Percentiles rank a stretch among this genome's conserved stretches.
These are phyloP conservation scores for Philonicus albiceps DNA, from an alignment of 2,888 invertebrate genomes.

Conservation along the genomic window DNA sequence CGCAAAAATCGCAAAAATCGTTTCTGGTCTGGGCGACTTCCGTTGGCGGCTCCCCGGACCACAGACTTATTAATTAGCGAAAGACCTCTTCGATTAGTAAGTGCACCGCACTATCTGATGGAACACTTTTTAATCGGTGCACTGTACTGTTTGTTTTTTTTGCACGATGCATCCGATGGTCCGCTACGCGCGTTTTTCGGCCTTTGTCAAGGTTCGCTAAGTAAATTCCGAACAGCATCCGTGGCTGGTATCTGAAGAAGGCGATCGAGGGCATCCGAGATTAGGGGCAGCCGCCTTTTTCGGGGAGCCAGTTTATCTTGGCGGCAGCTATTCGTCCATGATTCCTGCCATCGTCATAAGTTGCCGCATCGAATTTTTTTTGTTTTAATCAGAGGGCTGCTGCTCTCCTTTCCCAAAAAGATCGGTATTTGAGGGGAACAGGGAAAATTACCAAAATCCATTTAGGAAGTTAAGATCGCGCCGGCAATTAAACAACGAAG, in stretches of 20 bases:
- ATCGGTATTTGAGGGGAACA: neutral
- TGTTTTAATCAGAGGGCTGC: neutral
- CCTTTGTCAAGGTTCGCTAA: constrained; percentile 19
- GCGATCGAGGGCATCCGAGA: constrained; percentile 5
- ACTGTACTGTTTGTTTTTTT: neutral
- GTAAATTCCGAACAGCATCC: neutral
- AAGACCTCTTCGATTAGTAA: constrained; percentile 20
- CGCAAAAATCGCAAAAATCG: neutral
- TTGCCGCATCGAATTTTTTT: neutral
- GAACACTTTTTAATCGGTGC: constrained; percentile 32
- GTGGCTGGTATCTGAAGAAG: neutral
- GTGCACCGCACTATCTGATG: constrained; percentile 16
- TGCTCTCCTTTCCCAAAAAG: neutral
- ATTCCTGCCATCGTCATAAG: constrained; percentile 5
- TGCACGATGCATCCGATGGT: neutral
- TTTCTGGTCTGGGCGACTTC: neutral
- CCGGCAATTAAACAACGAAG: constrained; percentile 3
- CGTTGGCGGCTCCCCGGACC: neutral
- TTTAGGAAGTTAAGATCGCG: neutral
- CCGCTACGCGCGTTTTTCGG: neutral
- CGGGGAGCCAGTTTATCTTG: neutral
- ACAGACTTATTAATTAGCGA: constrained; percentile 25
- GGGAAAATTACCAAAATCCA: neutral
- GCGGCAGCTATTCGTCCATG: constrained; percentile 25
- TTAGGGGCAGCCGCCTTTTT: neutral